These are phyloP conservation scores for Tursiops truncatus DNA, from an alignment of 2,113 vertebrate species.

Conservation along the genomic window DNA sequence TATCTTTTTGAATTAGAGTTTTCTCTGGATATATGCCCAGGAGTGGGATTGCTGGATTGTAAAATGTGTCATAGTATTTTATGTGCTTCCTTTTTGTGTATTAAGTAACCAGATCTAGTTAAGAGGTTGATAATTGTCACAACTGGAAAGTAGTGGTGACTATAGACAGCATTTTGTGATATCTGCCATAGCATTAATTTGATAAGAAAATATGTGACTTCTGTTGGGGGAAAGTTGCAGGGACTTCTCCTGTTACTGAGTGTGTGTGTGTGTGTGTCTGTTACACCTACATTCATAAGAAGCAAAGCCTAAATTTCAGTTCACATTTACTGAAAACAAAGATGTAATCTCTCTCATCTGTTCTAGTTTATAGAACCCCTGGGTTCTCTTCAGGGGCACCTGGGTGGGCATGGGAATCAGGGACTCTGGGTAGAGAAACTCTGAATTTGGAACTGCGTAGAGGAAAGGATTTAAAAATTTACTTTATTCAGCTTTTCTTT, in stretches of 20 bases:
- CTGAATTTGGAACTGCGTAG: not conserved
- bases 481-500: not conserved
- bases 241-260: not conserved
- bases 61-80: too few relatives aligned
- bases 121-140: not conserved
- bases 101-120: not conserved
- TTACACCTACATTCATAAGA: not conserved
- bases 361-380: not conserved
- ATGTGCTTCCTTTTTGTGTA: not conserved
- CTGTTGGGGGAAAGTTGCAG: not conserved
- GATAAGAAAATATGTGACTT: not conserved
- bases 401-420: fast-evolving
- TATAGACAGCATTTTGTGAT: not conserved
- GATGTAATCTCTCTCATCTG: too few relatives aligned
- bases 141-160: not conserved
- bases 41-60: too few relatives aligned
- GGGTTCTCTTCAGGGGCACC: not conserved
- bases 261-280: not conserved
- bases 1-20: too few relatives aligned
- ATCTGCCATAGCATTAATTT: not conserved
- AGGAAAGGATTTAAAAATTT: not conserved
- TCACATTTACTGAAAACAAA: too few relatives aligned
- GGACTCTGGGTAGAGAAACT: not conserved
- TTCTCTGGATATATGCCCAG: too few relatives aligned
- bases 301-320: not conserved